These are phyloP conservation scores for Argya squamiceps DNA, from an alignment of 2,797 vertebrate species.

Conservation along the genomic window DNA sequence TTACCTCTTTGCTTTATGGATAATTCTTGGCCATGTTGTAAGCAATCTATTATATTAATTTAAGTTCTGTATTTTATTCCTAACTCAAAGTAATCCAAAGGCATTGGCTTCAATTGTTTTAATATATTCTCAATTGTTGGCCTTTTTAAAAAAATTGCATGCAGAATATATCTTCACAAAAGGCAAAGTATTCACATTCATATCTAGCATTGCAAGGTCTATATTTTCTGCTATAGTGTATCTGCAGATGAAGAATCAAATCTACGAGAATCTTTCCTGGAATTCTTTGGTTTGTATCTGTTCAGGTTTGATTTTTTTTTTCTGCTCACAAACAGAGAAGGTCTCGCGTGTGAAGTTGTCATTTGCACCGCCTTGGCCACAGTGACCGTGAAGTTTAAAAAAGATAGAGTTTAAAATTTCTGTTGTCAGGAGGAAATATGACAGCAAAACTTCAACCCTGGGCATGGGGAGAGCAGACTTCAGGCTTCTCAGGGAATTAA, in stretches of 20 bases:
- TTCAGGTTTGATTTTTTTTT: not conserved
- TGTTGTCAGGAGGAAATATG: not conserved
- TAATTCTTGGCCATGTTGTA: not conserved
- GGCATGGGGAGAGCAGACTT: not conserved
- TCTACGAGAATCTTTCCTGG: not conserved
- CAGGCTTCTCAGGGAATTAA: not conserved
- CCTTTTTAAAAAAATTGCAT: not conserved
- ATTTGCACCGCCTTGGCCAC: not conserved
- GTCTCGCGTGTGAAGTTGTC: not conserved
- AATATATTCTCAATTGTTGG: not conserved
- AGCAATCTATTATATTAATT: not conserved
- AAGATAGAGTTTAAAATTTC: fast-evolving
- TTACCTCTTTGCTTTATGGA: not conserved
- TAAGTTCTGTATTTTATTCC: not conserved
- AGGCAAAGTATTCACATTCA: not conserved
- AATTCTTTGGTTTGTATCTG: not conserved
- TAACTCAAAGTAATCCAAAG: not conserved
- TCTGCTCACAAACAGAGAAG: not conserved
- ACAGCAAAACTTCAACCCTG: not conserved
- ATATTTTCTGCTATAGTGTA: not conserved
- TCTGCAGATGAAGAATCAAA: not conserved
- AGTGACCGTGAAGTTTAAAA: fast-evolving
- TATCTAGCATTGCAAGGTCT: not conserved
- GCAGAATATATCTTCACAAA: not conserved
- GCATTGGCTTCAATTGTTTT: not conserved